Conservation (phyloP, 2,888 invertebrate genomes). For the Drosophila macrospina region DNA sequence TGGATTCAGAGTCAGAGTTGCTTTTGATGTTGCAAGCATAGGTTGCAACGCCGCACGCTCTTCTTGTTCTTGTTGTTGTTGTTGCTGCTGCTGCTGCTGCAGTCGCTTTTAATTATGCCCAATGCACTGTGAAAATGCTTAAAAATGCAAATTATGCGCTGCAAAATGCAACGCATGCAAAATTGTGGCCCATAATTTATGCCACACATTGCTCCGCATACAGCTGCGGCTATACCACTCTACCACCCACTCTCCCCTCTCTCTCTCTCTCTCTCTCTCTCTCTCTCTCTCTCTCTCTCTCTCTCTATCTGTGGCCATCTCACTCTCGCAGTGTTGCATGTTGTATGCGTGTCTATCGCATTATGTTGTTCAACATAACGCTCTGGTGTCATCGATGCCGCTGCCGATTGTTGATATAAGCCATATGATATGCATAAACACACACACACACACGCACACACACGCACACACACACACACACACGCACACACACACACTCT, state of each 20-base stretch:
- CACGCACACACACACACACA: constrained; percentile 1
- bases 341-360: constrained; percentile 48
- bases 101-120: constrained; percentile 71
- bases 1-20: constrained; percentile 8
- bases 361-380: constrained; percentile 70
- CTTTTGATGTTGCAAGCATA: constrained; percentile 5
- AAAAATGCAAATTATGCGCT: constrained; percentile 77
- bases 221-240: neutral
- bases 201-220: constrained; percentile 40
- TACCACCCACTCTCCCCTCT: no score
- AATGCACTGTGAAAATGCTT: constrained; percentile 76
- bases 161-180: constrained; percentile 73
- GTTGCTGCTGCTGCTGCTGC: constrained; percentile 12
- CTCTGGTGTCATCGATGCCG: constrained; percentile 56
- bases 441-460: constrained; percentile 23
- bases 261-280: no score
- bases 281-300: constrained; percentile 7
- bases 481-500: neutral
- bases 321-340: constrained; percentile 23
- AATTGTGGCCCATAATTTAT: constrained; percentile 72
- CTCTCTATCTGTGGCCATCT: constrained; percentile 16
- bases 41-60: neutral
- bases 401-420: constrained; percentile 56
- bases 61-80: constrained; percentile 4
- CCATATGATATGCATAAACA: constrained; percentile 57